These are phyloP conservation scores for Drosophila tsacasi DNA, from an alignment of 1,140 invertebrate genomes.

Conservation along the genomic window DNA sequence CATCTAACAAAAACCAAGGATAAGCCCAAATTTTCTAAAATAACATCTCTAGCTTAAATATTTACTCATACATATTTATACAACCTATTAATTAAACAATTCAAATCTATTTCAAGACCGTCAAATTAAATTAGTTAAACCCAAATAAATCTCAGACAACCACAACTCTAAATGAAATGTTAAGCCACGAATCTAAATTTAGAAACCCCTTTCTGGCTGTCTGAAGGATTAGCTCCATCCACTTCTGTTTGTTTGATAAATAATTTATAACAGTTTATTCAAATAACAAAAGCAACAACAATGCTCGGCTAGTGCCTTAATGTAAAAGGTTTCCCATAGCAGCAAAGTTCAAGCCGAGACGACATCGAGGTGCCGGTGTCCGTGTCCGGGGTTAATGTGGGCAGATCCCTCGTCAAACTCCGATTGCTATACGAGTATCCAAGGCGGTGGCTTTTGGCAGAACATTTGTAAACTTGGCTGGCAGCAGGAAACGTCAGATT, in stretches of 20 bases:
- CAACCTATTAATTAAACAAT: not conserved
- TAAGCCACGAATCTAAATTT: not conserved
- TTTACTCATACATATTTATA: not conserved
- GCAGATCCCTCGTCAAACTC: constrained; percentile 36
- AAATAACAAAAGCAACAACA: constrained; percentile 66
- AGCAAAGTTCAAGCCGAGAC: constrained; percentile 7
- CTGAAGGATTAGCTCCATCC: not conserved
- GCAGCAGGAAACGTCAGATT: constrained; percentile 52
- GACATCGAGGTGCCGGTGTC: not conserved
- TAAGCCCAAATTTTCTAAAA: too few relatives aligned
- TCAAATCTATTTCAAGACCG: not conserved
- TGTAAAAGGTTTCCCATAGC: constrained; percentile 20
- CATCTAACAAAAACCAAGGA: not conserved
- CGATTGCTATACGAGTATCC: constrained; percentile 8
- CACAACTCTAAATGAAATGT: constrained; percentile 6
- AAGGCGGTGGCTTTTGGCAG: constrained; percentile 12
- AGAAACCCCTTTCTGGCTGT: not conserved
- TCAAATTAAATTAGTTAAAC: not conserved
- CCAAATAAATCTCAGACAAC: not conserved
- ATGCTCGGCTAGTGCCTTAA: constrained; percentile 28
- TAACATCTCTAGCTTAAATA: not conserved
- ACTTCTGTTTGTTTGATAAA: constrained; percentile 5
- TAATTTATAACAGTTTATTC: constrained; percentile 52
- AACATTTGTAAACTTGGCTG: constrained; percentile 25
- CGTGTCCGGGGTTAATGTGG: constrained; percentile 12